These are phyloP conservation scores for Urosaurus nigricauda DNA, from an alignment of 2,797 vertebrate genomes.

Conservation along the genomic window DNA sequence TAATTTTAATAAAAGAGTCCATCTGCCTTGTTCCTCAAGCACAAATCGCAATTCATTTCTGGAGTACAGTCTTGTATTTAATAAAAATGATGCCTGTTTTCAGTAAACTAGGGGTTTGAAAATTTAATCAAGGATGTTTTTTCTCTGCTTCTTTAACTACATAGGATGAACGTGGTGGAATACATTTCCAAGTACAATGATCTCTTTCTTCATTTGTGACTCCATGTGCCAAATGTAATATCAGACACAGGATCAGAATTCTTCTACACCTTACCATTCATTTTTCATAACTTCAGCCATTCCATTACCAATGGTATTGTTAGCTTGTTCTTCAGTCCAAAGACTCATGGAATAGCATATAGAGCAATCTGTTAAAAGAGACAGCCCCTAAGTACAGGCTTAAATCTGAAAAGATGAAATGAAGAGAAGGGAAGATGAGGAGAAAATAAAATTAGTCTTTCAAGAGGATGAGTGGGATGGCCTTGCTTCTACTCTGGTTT, in stretches of 20 bases:
- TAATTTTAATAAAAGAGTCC: constrained; percentile 13
- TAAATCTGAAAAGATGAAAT: too few relatives aligned
- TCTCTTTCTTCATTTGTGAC: neutral
- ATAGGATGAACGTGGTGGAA: neutral
- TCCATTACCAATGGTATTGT: neutral
- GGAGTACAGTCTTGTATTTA: neutral
- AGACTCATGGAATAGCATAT: neutral
- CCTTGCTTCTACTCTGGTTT: too few relatives aligned
- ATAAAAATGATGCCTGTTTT: neutral
- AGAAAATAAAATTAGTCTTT: too few relatives aligned
- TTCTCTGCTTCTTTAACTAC: neutral
- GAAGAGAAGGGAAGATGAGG: too few relatives aligned
- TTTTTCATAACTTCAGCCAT: neutral
- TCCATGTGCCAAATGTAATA: neutral
- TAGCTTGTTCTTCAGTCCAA: neutral
- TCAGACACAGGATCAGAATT: neutral
- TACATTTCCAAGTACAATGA: neutral
- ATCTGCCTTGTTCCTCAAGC: neutral
- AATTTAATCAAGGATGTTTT: neutral
- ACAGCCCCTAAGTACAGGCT: neutral
- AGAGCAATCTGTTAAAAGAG: neutral
- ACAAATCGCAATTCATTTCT: constrained; percentile 25
- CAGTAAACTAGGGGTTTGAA: neutral
- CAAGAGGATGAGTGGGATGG: too few relatives aligned
- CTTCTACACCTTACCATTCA: neutral